Conservation (phyloP, 1,140 invertebrate genomes). For the Hestina assimilis region DNA sequence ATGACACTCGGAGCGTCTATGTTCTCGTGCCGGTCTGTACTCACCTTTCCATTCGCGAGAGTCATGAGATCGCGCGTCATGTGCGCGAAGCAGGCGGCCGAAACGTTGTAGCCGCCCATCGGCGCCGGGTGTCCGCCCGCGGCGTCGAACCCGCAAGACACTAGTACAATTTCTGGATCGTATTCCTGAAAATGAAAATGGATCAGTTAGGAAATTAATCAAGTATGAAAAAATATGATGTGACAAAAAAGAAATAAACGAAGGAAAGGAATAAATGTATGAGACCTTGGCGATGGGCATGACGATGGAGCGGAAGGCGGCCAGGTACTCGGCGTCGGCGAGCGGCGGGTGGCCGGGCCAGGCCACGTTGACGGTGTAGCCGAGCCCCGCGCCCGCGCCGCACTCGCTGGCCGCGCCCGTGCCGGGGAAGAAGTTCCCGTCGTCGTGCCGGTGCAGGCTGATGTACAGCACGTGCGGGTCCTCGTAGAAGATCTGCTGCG, state of each 20-base stretch:
- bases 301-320: constrained; percentile 95
- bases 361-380: constrained; percentile 98
- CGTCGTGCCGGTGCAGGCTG: constrained; percentile 99
- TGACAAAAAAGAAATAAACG: too few relatives aligned
- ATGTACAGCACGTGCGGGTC: constrained; percentile 97
- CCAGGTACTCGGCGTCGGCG: constrained; percentile 98
- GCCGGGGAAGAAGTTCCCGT: constrained; percentile 99
- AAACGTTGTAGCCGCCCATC: constrained; percentile 96
- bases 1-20: too few relatives aligned
- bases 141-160: constrained; percentile 99
- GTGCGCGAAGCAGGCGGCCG: constrained; percentile 96
- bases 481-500: constrained; percentile 98
- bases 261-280: too few relatives aligned
- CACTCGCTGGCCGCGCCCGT: constrained; percentile 95
- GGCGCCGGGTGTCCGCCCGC: constrained; percentile 95
- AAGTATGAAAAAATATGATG: too few relatives aligned
- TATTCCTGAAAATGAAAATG: constrained; percentile 82
- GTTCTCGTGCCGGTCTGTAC: too few relatives aligned
- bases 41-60: constrained; percentile 91
- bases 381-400: constrained; percentile 93
- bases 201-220: neutral
- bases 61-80: constrained; percentile 97
- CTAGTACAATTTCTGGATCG: constrained; percentile 95
- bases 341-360: constrained; percentile 97
- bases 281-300: constrained; percentile 93